Percentiles rank a stretch among this genome's conserved stretches.
Conservation (phyloP, 2,888 invertebrate species). For the Machimus atricapillus region DNA sequence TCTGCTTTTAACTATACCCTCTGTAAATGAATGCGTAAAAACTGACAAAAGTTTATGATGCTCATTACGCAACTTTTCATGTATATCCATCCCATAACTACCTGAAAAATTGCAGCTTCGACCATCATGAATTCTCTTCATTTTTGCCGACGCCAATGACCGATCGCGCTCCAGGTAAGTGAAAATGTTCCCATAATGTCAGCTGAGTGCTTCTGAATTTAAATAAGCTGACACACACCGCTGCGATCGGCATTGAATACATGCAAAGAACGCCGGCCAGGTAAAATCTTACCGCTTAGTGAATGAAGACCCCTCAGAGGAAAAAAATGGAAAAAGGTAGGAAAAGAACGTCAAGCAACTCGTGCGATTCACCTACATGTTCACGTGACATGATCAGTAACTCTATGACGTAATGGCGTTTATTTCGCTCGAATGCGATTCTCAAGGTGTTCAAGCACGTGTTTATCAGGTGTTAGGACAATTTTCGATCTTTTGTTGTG, state of each 20-base stretch:
- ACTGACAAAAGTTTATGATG: background rate
- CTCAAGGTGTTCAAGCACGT: constrained; percentile 38
- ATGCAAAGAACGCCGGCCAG: background rate
- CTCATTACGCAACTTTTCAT: background rate
- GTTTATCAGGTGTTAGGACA: constrained; percentile 10
- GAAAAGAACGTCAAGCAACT: background rate
- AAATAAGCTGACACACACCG: background rate
- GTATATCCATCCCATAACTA: background rate
- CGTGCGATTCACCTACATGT: background rate
- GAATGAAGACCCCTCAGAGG: constrained; percentile 5
- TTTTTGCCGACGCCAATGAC: background rate
- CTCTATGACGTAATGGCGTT: constrained; percentile 18
- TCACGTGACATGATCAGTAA: constrained; percentile 10
- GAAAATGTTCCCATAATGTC: background rate
- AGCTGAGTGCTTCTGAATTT: background rate
- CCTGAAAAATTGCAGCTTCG: background rate
- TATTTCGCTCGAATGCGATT: background rate
- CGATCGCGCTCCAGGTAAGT: background rate
- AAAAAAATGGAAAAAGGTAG: background rate
- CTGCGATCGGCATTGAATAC: background rate
- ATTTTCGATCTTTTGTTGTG: constrained; percentile 17
- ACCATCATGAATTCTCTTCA: background rate
- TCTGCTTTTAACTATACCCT: background rate
- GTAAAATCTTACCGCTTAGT: background rate
- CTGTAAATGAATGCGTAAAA: background rate